A percentile compares a stretch with the other conserved stretches of the same genome.
phyloP scores from a whole-genome alignment of 2,888 invertebrate species.

The Nasonia oneida region DNA sequence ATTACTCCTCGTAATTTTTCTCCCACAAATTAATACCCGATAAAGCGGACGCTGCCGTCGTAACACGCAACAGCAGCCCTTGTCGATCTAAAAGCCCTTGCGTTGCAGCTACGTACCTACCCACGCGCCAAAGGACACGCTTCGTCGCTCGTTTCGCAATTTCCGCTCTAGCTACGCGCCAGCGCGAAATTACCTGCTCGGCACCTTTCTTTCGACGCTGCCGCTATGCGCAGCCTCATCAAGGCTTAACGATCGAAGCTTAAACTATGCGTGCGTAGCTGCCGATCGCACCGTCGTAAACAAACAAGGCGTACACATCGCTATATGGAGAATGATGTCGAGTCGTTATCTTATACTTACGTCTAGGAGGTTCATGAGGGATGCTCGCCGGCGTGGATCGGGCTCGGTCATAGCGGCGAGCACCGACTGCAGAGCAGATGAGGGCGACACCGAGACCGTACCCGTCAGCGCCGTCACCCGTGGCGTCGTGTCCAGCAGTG shows the following conservation, averaged over 20 bases:
- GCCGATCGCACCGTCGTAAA: neutral
- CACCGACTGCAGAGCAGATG: slow-evolving; percentile 80
- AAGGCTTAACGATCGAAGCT: slow-evolving; percentile 5
- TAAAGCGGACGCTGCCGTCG: neutral
- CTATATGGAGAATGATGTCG: no score
- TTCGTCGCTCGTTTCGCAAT: neutral
- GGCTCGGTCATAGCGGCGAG: slow-evolving; percentile 82
- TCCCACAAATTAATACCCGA: neutral
- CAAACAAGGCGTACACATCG: neutral
- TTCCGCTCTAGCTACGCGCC: neutral
- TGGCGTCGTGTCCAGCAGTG: slow-evolving; percentile 80
- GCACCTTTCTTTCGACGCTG: neutral
- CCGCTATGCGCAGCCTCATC: neutral
- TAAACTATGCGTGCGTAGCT: neutral
- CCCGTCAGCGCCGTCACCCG: slow-evolving; percentile 77
- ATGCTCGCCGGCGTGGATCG: slow-evolving; percentile 81
- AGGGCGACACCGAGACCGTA: slow-evolving; percentile 79
- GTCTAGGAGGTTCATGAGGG: slow-evolving; percentile 83
- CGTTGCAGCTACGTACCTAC: neutral
- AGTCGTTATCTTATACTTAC: slow-evolving; percentile 78
- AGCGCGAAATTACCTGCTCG: neutral
- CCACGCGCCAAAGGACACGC: neutral
- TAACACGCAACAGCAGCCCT: neutral
- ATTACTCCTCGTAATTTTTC: neutral
- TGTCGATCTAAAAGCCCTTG: neutral